phyloP scores from a whole-genome alignment of 2,113 vertebrate genomes.

The Alces alces region DNA sequence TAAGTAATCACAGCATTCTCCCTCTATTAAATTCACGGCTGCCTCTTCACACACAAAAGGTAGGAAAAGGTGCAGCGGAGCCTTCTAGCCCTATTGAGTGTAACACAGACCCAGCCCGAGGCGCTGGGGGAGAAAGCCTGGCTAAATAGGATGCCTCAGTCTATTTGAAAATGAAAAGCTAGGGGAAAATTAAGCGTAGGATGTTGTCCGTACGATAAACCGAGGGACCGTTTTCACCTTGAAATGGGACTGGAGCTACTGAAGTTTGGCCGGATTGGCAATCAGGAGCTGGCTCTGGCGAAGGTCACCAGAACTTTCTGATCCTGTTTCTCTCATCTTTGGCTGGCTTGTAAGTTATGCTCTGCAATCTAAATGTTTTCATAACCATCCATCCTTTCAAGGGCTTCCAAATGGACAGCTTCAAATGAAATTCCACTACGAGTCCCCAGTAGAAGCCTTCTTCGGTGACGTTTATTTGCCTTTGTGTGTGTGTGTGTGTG shows the following conservation, averaged over 20 bases:
- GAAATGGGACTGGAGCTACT: conserved; percentile 65
- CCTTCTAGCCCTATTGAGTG: conserved; percentile 94
- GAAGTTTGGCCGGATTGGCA: conserved; percentile 66
- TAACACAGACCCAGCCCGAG: conserved; percentile 89
- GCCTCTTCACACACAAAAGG: conserved; percentile 98
- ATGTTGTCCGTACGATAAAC: conserved; percentile 88
- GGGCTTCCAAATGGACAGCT: not conserved
- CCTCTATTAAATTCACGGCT: conserved; percentile 98
- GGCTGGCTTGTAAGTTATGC: conserved; percentile 50
- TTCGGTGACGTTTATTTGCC: not conserved
- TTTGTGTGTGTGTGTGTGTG: not conserved
- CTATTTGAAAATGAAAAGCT: conserved; percentile 95
- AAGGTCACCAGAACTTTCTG: conserved; percentile 72
- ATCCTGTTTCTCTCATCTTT: conserved; percentile 18
- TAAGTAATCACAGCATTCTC: conserved; percentile 99
- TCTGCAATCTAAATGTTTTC: conserved; percentile 47
- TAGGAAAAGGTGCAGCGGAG: conserved; percentile 87
- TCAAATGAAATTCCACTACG: not conserved
- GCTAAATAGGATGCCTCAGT: conserved; percentile 91
- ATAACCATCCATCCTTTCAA: not conserved
- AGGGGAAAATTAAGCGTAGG: conserved; percentile 82
- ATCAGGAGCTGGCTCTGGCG: conserved; percentile 64
- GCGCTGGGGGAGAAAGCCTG: conserved; percentile 91
- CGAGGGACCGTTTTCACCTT: conserved; percentile 83
- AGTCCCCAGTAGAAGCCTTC: not conserved